These are phyloP conservation scores for Opisthograptis luteolata DNA, from an alignment of 2,888 invertebrate species.

Conservation along the genomic window DNA sequence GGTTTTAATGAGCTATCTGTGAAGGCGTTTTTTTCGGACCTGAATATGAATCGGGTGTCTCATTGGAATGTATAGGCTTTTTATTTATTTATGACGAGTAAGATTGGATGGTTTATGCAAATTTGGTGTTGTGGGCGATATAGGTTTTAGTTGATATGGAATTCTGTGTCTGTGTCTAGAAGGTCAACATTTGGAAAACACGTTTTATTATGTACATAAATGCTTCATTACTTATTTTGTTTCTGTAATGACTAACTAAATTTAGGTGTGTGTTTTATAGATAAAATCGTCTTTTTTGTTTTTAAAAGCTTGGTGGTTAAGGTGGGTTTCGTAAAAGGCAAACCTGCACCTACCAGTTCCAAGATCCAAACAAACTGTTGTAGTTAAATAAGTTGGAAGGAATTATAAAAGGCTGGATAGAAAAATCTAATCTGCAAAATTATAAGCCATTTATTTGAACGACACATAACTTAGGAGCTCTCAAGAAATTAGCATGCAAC, in stretches of 20 bases:
- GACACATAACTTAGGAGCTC: neutral
- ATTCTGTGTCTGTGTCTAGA: neutral
- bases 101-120: conserved; percentile 11
- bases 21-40: conserved; percentile 51
- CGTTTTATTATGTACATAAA: too few species aligned
- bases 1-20: conserved; percentile 59
- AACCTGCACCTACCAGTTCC: too few species aligned
- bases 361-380: too few species aligned
- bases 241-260: too few species aligned
- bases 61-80: conserved; percentile 26
- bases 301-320: too few species aligned
- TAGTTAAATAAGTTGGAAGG: too few species aligned
- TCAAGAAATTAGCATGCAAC: conserved; percentile 1
- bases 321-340: too few species aligned
- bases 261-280: too few species aligned
- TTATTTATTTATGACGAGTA: conserved; percentile 21
- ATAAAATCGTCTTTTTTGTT: too few species aligned
- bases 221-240: neutral
- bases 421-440: neutral
- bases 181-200: too few species aligned
- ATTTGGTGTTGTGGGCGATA: neutral
- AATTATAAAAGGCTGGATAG: too few species aligned
- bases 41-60: conserved; percentile 24
- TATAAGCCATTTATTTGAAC: neutral
- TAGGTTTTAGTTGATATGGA: conserved; percentile 1